Evolutionary conservation across 2,888 invertebrate genomes (phyloP).

Genomic region (Stegophylla sp.): DNA sequence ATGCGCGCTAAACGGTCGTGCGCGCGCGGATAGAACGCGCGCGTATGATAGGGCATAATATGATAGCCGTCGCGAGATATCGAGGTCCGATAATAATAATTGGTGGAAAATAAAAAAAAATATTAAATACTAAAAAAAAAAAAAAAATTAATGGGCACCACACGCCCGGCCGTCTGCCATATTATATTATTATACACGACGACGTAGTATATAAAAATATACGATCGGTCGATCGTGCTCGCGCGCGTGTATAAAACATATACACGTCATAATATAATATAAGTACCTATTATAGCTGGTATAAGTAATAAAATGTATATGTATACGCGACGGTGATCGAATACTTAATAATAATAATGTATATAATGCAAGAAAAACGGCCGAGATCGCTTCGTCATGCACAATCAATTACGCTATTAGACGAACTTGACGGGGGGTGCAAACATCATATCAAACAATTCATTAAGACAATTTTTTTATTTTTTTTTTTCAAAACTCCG

Average conservation of each 20-base stretch:
- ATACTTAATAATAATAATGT: constrained; percentile 24
- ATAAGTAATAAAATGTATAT: too few species aligned
- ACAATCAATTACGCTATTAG: constrained; percentile 56
- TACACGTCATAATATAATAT: too few species aligned
- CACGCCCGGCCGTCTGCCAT: neutral
- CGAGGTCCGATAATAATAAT: constrained; percentile 32
- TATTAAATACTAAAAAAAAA: neutral
- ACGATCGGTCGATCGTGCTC: neutral
- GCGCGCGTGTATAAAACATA: neutral
- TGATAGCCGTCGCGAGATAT: constrained; percentile 32
- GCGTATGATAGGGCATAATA: neutral
- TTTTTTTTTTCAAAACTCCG: neutral
- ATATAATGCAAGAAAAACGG: constrained; percentile 46
- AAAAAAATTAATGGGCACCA: constrained; percentile 22
- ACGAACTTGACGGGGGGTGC: constrained; percentile 56
- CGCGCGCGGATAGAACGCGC: neutral
- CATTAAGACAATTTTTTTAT: constrained; percentile 21
- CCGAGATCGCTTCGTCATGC: constrained; percentile 56
- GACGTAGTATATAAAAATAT: too few species aligned
- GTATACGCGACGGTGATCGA: constrained; percentile 7
- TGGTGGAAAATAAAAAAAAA: constrained; percentile 31
- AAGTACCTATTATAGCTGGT: too few species aligned
- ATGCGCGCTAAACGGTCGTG: constrained; percentile 46
- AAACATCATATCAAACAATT: constrained; percentile 37
- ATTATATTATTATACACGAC: too few species aligned